A percentile compares a stretch with the other conserved stretches of the same genome.
phyloP scores from a whole-genome alignment of 2,888 invertebrate genomes.

The Hydraecia micacea region DNA sequence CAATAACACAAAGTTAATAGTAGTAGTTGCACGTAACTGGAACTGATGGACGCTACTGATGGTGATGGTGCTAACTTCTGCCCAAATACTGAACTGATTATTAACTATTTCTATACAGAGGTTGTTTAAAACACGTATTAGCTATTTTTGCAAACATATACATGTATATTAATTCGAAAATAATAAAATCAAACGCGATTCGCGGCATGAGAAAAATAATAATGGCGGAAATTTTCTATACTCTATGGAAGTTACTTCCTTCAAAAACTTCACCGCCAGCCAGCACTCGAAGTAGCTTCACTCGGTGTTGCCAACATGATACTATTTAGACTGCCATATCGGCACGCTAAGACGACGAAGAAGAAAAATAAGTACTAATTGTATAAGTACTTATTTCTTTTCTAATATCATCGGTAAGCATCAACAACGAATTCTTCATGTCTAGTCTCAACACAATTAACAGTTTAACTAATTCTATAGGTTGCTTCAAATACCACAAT shows the following conservation, averaged over 20 bases:
- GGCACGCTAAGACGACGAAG: neutral
- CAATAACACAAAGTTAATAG: neutral
- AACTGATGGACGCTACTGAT: neutral
- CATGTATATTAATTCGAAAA: no score
- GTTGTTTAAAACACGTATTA: no score
- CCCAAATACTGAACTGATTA: neutral
- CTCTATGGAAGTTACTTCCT: no score
- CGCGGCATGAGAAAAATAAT: no score
- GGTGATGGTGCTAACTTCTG: neutral
- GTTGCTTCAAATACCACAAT: neutral
- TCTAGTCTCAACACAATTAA: neutral
- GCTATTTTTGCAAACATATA: no score
- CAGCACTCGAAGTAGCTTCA: no score
- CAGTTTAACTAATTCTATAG: neutral
- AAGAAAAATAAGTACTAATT: neutral
- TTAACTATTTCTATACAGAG: no score
- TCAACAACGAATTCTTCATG: neutral
- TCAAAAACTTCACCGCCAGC: no score
- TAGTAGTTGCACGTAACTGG: neutral
- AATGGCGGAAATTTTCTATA: no score
- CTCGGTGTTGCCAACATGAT: no score
- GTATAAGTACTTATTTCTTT: no score
- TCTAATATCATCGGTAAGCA: neutral
- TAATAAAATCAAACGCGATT: no score
- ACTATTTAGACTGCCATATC: neutral